Percentiles rank a stretch among this genome's conserved stretches.
These are phyloP conservation scores for Elymnias hypermnestra DNA, from an alignment of 1,140 invertebrate species.

Conservation along the genomic window DNA sequence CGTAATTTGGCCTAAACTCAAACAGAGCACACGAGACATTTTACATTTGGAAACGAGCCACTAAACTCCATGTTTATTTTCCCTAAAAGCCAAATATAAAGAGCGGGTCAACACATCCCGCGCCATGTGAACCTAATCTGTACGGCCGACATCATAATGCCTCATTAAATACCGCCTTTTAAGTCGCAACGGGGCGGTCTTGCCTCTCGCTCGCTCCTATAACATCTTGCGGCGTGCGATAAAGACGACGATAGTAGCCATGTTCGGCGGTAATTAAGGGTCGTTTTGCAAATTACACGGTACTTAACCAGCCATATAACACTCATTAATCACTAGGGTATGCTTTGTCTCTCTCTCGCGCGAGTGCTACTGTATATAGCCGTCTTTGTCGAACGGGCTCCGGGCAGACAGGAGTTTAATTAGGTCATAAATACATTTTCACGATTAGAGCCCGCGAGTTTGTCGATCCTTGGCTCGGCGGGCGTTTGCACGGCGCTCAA, in stretches of 20 bases:
- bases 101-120: constrained; percentile 60
- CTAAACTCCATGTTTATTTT: constrained; percentile 50
- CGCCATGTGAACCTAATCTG: constrained; percentile 68
- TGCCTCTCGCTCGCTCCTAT: constrained; percentile 36
- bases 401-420: constrained; percentile 65
- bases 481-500: background rate
- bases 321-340: constrained; percentile 72
- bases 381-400: constrained; percentile 28
- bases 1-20: constrained; percentile 26
- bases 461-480: constrained; percentile 10
- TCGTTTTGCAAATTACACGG: constrained; percentile 78
- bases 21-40: constrained; percentile 23
- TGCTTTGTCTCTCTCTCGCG: constrained; percentile 36
- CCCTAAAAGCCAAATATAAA: constrained; percentile 70
- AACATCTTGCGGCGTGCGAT: constrained; percentile 31
- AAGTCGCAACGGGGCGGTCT: constrained; percentile 38
- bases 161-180: constrained; percentile 67
- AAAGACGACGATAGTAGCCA: constrained; percentile 60
- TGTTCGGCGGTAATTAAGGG: constrained; percentile 75
- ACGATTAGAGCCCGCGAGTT: constrained; percentile 53
- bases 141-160: constrained; percentile 68
- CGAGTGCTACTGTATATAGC: background rate
- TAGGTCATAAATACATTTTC: constrained; percentile 76
- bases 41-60: constrained; percentile 33
- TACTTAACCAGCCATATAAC: constrained; percentile 78